Evolutionary conservation across 2,113 vertebrate genomes (phyloP), one percentile per base, ranked within the genome.

Genomic region (Scortum barcoo): DNA sequence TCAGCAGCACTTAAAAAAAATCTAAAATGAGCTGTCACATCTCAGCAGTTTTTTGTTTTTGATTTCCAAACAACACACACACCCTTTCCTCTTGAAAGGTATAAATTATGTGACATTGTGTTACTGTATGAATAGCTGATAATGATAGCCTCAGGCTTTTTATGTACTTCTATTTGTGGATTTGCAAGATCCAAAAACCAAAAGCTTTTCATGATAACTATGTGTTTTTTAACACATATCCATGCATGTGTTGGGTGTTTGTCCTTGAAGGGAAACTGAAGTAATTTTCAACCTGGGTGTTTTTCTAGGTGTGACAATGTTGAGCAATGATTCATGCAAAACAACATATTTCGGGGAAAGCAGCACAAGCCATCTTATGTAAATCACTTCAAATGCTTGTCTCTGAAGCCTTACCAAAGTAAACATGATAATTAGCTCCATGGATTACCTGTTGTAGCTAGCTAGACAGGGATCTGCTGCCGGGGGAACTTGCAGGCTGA

Each of bases 31-130:
- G 20, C 2, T 48, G 53, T 78, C 69, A 76, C 36, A 81, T 62
- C 72, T 62, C 67, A 62, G 56, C 54, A 40, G 68, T 60, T 78
- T 74, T 30, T 38, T 58, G 24, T 44, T 62, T 68, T 69, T 83
- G 16, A 72, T 57, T 26, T 53, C 5, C 22, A 24, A 61, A 61
- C 28, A 24, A 33, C 20, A 50, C 13, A 50, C 53, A 22, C n/a
- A 0, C 9, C 24, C 62, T 81, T 33, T 67, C 53, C 36, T 57
- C 14, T 14, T 67, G 26, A n/a, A 53, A 20, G 30, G 7, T 33
- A 22, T 33, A 50, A 53, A 38, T 78, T 16, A 67, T 9, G 58
- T 50, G 66, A 46, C 38, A 57, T 8, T 83, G 46, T 51, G 8
- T 44, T 44, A 53, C 36, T 63, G 58, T 70, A 22, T 74, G 76